These are phyloP conservation scores for Cromileptes altivelis DNA, from an alignment of 2,113 vertebrate genomes.

Conservation along the genomic window DNA sequence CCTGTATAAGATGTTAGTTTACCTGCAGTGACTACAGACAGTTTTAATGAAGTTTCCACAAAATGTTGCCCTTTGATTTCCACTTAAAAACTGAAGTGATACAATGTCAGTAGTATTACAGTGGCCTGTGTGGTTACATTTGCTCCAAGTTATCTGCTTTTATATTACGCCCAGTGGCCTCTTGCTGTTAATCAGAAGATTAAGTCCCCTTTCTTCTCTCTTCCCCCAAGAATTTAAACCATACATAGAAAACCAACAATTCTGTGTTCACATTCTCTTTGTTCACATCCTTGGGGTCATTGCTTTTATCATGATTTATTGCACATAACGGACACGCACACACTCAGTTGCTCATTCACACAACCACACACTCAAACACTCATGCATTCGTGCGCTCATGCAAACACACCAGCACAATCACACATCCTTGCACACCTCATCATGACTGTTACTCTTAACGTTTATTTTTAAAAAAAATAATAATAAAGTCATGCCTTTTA, in stretches of 20 bases:
- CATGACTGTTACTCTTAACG: not conserved
- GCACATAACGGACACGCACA: constrained; percentile 59
- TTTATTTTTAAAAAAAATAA: constrained; percentile 9
- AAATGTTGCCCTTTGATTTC: constrained; percentile 78
- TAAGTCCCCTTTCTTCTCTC: constrained; percentile 25
- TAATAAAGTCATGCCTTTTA: constrained; percentile 63
- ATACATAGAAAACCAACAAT: constrained; percentile 54
- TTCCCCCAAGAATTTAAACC: constrained; percentile 22
- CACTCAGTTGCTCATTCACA: not conserved
- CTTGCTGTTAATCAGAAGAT: constrained; percentile 24
- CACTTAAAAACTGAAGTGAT: constrained; percentile 64
- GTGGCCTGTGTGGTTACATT: constrained; percentile 64
- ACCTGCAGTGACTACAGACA: constrained; percentile 60
- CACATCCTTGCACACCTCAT: not conserved
- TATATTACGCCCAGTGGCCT: constrained; percentile 24
- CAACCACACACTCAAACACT: constrained; percentile 11
- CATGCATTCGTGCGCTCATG: constrained; percentile 35
- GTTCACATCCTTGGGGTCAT: constrained; percentile 75
- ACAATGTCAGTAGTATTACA: constrained; percentile 57
- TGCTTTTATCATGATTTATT: constrained; percentile 76
- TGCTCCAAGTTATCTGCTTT: constrained; percentile 33
- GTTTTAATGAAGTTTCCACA: constrained; percentile 51
- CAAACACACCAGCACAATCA: constrained; percentile 31
- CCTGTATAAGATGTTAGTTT: constrained; percentile 24
- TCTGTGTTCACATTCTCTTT: constrained; percentile 72